Evolutionary conservation across 2,888 invertebrate genomes (phyloP).

Genomic region (Dryocosmus kuriphilus): DNA sequence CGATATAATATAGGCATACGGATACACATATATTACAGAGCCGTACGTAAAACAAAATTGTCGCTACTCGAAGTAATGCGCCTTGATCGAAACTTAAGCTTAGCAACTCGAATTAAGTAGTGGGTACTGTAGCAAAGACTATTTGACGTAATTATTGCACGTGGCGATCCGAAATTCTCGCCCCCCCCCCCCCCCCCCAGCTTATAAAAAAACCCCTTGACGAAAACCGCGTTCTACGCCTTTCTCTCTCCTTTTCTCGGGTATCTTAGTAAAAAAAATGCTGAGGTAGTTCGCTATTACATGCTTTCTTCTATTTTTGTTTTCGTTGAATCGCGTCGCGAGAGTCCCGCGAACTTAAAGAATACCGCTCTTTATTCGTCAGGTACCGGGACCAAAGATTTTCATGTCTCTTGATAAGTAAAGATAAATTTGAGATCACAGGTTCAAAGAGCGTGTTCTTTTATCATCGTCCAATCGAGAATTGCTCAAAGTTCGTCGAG

Average conservation of each 20-base stretch:
- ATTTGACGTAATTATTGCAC: constrained; percentile 52
- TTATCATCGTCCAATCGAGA: neutral
- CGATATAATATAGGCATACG: constrained; percentile 24
- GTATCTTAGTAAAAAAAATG: constrained; percentile 25
- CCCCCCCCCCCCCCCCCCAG: constrained; percentile 43
- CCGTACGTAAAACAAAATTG: neutral
- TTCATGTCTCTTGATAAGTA: constrained; percentile 54
- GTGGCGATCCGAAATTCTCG: constrained; percentile 53
- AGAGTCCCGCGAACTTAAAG: constrained; percentile 6
- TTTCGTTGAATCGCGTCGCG: constrained; percentile 27
- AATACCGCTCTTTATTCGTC: constrained; percentile 43
- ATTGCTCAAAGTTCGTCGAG: neutral
- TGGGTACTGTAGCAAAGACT: constrained; percentile 42
- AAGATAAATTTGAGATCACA: constrained; percentile 61
- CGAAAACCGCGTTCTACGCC: constrained; percentile 35
- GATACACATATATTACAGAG: constrained; percentile 28
- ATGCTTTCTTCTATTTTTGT: constrained; percentile 11
- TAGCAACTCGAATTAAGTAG: constrained; percentile 47
- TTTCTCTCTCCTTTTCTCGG: constrained; percentile 39
- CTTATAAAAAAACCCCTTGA: constrained; percentile 10
- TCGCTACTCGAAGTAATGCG: constrained; percentile 26
- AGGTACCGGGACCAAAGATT: constrained; percentile 55
- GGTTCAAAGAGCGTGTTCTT: constrained; percentile 43
- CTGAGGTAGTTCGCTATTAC: constrained; percentile 37
- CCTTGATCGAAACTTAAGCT: constrained; percentile 42